Base-by-base conservation (phyloP, 2,888 invertebrate genomes). In the Tinea semifulvella region DNA sequence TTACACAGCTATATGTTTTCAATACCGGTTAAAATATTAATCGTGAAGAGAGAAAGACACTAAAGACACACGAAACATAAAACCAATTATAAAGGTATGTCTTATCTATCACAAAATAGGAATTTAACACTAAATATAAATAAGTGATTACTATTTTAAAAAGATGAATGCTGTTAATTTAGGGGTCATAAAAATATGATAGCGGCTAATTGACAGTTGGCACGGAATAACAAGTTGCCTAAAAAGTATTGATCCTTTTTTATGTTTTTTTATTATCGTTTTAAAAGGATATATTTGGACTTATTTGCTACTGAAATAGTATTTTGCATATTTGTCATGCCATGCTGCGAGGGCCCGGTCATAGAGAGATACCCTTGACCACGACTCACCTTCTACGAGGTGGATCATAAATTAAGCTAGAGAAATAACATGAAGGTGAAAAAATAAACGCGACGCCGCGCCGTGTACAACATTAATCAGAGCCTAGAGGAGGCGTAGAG, bases 381-480 rank as follows among this genome's bases (percentile, higher is more conserved):
- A 40, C 40, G 44, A 25, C 44, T 25, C 35, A 35, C 22, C 47
- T 35, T 43, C 31, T 27, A 16, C 43, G 55, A 56, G 56, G 56
- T 55, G 55, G 49, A 49, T 60, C 68, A 77, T 79, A 77, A 79
- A 77, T 77, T 69, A 73, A 65, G 56, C 62, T 69, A 72, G 68
- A 64, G 60, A 68, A 40, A 70, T 67, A 73, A 75, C 67, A 67
- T 54, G 60, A 57, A 70, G 63, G 61, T 65, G 62, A 69, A 76
- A 70, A 68, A 69, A 71, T 63, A 65, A 72, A 71, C 65, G 68
- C 67, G 67, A 69, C 43, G 25, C 26, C 58, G 63, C 60, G 52
- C 62, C 67, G 65, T 77, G 76, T 76, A 71, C 68, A 63, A 75
- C 77, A 79, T 80, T 79, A 80, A 80, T 80, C 80, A 80, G 76